Conservation (phyloP, 1,140 invertebrate species). For the Subanguina moxae region DNA sequence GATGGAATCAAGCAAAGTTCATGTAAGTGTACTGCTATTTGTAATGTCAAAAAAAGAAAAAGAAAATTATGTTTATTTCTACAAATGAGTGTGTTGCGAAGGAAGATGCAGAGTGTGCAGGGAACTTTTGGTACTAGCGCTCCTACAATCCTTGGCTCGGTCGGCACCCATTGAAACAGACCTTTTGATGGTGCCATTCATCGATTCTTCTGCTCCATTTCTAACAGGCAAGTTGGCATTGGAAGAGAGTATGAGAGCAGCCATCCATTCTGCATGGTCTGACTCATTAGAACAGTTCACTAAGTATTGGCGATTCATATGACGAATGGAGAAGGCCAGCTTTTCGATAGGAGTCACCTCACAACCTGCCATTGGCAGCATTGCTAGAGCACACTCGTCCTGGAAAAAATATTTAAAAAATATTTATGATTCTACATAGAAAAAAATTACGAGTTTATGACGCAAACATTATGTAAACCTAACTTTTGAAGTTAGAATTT, state of each 20-base stretch:
- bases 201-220: constrained; percentile 12
- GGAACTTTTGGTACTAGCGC: neutral
- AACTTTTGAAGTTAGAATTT: no score
- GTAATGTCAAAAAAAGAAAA: no score
- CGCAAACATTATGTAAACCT: no score
- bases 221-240: constrained; percentile 41
- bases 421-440: constrained; percentile 17
- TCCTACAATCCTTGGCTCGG: neutral
- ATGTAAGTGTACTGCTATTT: no score
- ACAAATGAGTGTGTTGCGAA: neutral
- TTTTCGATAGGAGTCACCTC: constrained; percentile 39
- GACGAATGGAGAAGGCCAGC: constrained; percentile 34
- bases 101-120: neutral
- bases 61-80: neutral
- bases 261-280: constrained; percentile 48
- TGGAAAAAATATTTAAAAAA: no score
- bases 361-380: constrained; percentile 46
- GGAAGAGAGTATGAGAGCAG: constrained; percentile 40
- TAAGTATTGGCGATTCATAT: constrained; percentile 31
- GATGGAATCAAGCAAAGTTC: no score
- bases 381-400: constrained; percentile 39
- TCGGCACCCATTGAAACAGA: constrained; percentile 19
- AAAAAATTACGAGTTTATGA: no score
- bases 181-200: constrained; percentile 12
- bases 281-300: constrained; percentile 27